Base-by-base conservation (phyloP, 2,888 invertebrate species). In the Helobdella robusta region DNA sequence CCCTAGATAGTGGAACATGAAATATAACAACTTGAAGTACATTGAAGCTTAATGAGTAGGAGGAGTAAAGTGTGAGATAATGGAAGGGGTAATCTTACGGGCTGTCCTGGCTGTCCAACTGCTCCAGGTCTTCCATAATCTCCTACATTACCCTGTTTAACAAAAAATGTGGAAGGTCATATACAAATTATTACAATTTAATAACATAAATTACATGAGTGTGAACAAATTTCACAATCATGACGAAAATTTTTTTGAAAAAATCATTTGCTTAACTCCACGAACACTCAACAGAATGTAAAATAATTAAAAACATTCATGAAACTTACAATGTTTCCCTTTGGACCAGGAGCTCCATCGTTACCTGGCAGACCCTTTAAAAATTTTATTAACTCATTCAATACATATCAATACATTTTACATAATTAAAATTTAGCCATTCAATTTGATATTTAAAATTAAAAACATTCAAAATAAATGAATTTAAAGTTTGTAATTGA, bases 1-100 rank as follows among this genome's bases (percentile, higher is more conserved):
- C 77, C 77, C 77, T 77, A 66, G 6, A 71, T 72, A 54, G 64
- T n/a, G 36, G 32, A 15, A n/a, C 8, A 56, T 30, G 15, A 56
- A 56, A 25, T 56, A 30, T 30, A 25, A 56, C 2, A 50, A 50
- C 23, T 28, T 23, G 35, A 40, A 40, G n/a, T 15, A 40, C 11
- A 40, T 40, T 40, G 11, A 40, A 11, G n/a, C 15, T 40, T 11
- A 40, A 40, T 40, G 11, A 40, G n/a, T 15, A n/a, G 23, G 6
- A 50, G n/a, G n/a, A 11, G 11, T 20, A 6, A 50, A 11, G 6
- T 50, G 8, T 50, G 8, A 50, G 23, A 50, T 50, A n/a, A n/a
- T n/a, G n/a, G n/a, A n/a, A n/a, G n/a, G n/a, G n/a, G 15, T 35
- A 20, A 35, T 40, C 68, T 65, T 30, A 68, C 70, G 36, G 68